Percentiles rank a stretch among this genome's conserved stretches.
phyloP scores from a whole-genome alignment of 2,888 invertebrate species.

The Tupiocoris notatus region DNA sequence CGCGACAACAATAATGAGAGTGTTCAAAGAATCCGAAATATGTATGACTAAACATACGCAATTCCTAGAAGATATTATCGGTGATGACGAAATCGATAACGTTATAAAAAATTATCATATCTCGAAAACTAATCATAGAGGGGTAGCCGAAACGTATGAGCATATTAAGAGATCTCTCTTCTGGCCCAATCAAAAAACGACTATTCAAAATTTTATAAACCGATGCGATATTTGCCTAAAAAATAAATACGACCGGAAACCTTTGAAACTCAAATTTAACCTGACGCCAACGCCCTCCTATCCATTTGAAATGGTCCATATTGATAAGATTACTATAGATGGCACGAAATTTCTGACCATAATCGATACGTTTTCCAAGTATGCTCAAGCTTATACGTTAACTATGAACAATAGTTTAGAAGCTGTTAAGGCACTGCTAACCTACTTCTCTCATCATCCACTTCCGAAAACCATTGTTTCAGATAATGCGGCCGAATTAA shows the following conservation, averaged over 20 bases:
- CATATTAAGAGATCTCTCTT: slow-evolving; percentile 45
- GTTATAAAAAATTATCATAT: slow-evolving; percentile 11
- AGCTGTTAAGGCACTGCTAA: slow-evolving; percentile 3
- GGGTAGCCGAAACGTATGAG: slow-evolving; percentile 19
- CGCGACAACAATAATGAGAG: not conserved
- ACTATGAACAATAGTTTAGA: not conserved
- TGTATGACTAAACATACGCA: not conserved
- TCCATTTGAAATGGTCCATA: slow-evolving; percentile 48
- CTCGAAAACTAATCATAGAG: slow-evolving; percentile 11
- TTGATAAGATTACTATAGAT: slow-evolving; percentile 40
- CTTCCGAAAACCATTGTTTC: slow-evolving; percentile 23
- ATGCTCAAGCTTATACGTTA: slow-evolving; percentile 33
- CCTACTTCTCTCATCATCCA: slow-evolving; percentile 32
- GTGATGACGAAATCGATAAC: not conserved
- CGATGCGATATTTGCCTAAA: slow-evolving; percentile 48
- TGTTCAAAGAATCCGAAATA: slow-evolving; percentile 6
- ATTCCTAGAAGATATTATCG: slow-evolving; percentile 3
- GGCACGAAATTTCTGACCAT: slow-evolving; percentile 42
- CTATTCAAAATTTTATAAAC: slow-evolving; percentile 48
- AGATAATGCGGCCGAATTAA: slow-evolving; percentile 41
- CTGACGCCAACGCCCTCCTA: slow-evolving; percentile 40
- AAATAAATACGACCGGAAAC: slow-evolving; percentile 8
- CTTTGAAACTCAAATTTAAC: slow-evolving; percentile 1
- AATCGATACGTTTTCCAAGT: slow-evolving; percentile 45
- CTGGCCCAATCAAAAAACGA: slow-evolving; percentile 50